Evolutionary conservation across 2,797 vertebrate species (phyloP).

Genomic region (Muraenolepis orangiensis): DNA sequence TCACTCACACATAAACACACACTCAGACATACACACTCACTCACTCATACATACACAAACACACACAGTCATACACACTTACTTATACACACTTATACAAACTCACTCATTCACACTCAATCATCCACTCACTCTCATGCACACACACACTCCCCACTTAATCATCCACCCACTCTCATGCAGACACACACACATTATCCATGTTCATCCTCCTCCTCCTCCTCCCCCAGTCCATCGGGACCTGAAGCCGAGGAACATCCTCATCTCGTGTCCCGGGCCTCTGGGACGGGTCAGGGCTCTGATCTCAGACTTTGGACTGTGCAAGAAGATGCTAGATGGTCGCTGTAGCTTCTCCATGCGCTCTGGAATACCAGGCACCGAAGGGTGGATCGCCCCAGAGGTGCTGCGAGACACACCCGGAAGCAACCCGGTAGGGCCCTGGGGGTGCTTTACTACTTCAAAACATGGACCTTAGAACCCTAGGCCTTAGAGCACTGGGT

Average conservation of each 20-base stretch:
- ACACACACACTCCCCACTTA: no score
- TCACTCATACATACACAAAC: neutral
- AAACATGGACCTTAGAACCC: neutral
- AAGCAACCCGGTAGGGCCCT: conserved; percentile 54
- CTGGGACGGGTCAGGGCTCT: conserved; percentile 83
- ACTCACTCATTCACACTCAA: neutral
- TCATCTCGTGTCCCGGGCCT: conserved; percentile 80
- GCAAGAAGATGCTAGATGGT: conserved; percentile 91
- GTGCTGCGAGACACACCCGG: conserved; percentile 72
- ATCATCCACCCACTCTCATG: no score
- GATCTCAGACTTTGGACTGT: conserved; percentile 95
- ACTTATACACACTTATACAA: neutral
- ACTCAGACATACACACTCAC: neutral
- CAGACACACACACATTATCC: no score
- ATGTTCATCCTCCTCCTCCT: neutral
- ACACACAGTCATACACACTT: conserved; percentile 8
- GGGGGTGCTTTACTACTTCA: neutral
- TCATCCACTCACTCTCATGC: neutral
- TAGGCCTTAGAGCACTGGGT: no score
- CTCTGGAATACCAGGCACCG: conserved; percentile 92
- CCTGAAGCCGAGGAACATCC: conserved; percentile 95
- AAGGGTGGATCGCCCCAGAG: conserved; percentile 97
- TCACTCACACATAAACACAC: conserved; percentile 5
- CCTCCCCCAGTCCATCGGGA: conserved; percentile 85
- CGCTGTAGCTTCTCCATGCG: conserved; percentile 88